These are phyloP conservation scores for Taeniopygia guttata DNA, from an alignment of 2,797 vertebrate genomes.

Conservation along the genomic window DNA sequence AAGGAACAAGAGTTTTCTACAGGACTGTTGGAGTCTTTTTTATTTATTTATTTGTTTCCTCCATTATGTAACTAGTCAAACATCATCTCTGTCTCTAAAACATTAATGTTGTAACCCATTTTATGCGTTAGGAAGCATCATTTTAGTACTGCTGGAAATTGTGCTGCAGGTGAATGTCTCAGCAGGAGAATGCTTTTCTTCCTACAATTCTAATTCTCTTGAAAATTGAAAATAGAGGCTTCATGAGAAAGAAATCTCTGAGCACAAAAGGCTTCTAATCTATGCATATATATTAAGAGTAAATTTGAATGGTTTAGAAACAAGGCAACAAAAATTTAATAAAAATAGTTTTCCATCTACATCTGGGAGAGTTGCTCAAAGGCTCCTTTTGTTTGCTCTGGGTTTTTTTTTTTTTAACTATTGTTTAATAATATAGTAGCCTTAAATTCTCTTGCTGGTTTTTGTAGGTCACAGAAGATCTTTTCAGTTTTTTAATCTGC, in stretches of 20 bases:
- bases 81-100: background rate
- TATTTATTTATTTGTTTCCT: background rate
- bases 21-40: background rate
- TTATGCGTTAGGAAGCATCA: background rate
- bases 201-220: background rate
- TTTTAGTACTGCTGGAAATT: background rate
- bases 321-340: background rate
- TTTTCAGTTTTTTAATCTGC: background rate
- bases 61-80: background rate
- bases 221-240: conserved; percentile 19
- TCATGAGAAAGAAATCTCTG: background rate
- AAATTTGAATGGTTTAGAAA: background rate
- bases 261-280: background rate
- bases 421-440: conserved; percentile 6
- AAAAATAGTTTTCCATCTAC: background rate
- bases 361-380: background rate
- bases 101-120: background rate
- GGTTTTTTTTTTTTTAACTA: background rate
- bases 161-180: background rate
- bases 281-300: background rate
- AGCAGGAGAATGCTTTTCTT: conserved; percentile 21
- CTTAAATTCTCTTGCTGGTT: background rate
- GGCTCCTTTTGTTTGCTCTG: background rate
- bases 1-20: background rate
- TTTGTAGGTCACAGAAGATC: conserved; percentile 28